These are phyloP conservation scores for Tachuris rubrigastra DNA, from an alignment of 2,113 vertebrate genomes.

Conservation along the genomic window DNA sequence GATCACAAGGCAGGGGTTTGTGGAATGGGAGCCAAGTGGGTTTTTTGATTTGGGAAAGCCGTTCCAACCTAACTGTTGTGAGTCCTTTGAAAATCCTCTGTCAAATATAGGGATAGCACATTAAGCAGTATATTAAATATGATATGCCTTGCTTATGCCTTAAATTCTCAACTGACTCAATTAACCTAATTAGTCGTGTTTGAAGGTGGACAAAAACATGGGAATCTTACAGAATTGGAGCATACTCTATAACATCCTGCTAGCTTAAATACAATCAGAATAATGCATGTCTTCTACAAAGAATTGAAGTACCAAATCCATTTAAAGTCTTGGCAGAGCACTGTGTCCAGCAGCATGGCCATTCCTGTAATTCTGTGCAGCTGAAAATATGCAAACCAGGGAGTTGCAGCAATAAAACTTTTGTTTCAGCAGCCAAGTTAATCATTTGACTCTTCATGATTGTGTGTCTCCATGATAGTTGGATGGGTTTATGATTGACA, in stretches of 20 bases:
- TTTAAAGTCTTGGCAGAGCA: constrained; percentile 31
- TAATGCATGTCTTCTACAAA: constrained; percentile 3
- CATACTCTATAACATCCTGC: background rate
- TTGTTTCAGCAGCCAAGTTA: constrained; percentile 25
- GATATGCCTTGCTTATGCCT: background rate
- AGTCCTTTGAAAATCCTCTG: background rate
- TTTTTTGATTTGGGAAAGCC: background rate
- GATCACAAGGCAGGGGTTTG: background rate
- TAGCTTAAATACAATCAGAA: constrained; percentile 2
- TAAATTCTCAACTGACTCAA: background rate
- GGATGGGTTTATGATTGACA: constrained; percentile 38
- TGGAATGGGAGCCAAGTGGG: background rate
- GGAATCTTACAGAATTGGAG: background rate
- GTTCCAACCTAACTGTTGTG: background rate
- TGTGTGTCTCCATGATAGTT: constrained; percentile 46
- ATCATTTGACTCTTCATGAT: constrained; percentile 32
- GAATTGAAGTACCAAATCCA: constrained; percentile 3
- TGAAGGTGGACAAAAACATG: background rate
- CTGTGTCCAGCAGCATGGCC: constrained; percentile 58
- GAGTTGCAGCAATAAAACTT: constrained; percentile 63
- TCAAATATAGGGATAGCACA: background rate
- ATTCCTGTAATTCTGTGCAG: constrained; percentile 59
- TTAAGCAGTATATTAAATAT: background rate
- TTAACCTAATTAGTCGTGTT: background rate
- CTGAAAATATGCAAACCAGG: constrained; percentile 64